These are phyloP conservation scores for Drosophila lacertosa DNA, from an alignment of 1,140 invertebrate genomes.

Conservation along the genomic window DNA sequence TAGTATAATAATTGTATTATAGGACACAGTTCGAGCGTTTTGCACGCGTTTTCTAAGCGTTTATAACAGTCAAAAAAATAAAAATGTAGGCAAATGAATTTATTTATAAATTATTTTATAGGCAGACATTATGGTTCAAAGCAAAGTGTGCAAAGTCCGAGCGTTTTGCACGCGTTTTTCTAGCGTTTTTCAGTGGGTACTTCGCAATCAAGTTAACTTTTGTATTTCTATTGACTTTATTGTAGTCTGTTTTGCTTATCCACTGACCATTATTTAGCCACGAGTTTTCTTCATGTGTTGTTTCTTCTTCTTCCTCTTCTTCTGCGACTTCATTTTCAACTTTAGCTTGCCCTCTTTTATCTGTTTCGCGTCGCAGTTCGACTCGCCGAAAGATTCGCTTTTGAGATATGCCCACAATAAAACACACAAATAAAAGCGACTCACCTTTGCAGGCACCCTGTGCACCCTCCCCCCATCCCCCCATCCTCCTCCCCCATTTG, in stretches of 20 bases:
- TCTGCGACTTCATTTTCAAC: too few relatives aligned
- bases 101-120: too few relatives aligned
- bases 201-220: neutral
- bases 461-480: neutral
- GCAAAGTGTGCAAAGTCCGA: too few relatives aligned
- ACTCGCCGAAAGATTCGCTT: slow-evolving; percentile 73
- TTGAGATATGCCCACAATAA: slow-evolving; percentile 82
- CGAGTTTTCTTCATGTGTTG: slow-evolving; percentile 33
- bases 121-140: too few relatives aligned
- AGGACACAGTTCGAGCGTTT: too few relatives aligned
- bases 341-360: slow-evolving; percentile 38
- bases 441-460: slow-evolving; percentile 55
- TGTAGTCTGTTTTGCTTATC: slow-evolving; percentile 4
- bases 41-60: too few relatives aligned
- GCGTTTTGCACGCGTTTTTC: slow-evolving; percentile 1
- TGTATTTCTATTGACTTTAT: slow-evolving; percentile 35
- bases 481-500: neutral
- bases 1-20: too few relatives aligned
- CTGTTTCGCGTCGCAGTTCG: slow-evolving; percentile 49
- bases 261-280: slow-evolving; percentile 4
- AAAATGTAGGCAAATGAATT: too few relatives aligned
- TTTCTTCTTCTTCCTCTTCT: slow-evolving; percentile 44
- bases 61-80: too few relatives aligned
- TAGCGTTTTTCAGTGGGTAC: neutral
- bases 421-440: slow-evolving; percentile 78